phyloP scores from a whole-genome alignment of 2,797 vertebrate species.

The Lerista edwardsae region DNA sequence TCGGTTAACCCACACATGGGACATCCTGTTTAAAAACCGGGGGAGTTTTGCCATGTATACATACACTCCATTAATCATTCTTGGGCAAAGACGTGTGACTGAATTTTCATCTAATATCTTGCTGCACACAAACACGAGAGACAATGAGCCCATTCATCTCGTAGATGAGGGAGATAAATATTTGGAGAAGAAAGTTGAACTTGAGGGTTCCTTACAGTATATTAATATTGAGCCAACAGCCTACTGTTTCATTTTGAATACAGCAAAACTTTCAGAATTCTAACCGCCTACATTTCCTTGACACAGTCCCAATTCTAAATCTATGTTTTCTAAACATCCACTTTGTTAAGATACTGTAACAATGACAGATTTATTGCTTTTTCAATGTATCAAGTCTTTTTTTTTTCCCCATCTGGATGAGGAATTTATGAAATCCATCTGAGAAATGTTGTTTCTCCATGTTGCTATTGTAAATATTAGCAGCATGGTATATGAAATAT shows the following conservation, averaged over 20 bases:
- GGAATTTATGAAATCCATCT: background rate
- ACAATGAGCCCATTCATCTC: constrained; percentile 8
- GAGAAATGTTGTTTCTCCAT: background rate
- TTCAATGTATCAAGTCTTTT: background rate
- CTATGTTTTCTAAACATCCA: background rate
- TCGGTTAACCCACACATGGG: background rate
- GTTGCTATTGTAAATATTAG: background rate
- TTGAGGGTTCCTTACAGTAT: background rate
- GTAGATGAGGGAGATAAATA: constrained; percentile 24
- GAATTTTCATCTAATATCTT: background rate
- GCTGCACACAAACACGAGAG: background rate
- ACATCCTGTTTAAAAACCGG: background rate
- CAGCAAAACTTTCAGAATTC: background rate
- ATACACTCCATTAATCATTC: background rate
- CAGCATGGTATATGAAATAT: too few species aligned
- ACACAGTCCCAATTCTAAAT: background rate
- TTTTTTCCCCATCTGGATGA: background rate
- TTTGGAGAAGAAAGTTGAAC: constrained; percentile 9
- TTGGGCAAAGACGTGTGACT: background rate
- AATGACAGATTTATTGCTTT: background rate
- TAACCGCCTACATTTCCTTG: background rate
- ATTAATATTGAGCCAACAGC: constrained; percentile 2
- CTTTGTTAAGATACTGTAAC: background rate
- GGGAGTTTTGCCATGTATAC: background rate
- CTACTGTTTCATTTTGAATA: background rate